Evolutionary conservation across 2,888 invertebrate species (phyloP), one percentile per base, ranked within the genome.

Genomic region (Ophraella communa): DNA sequence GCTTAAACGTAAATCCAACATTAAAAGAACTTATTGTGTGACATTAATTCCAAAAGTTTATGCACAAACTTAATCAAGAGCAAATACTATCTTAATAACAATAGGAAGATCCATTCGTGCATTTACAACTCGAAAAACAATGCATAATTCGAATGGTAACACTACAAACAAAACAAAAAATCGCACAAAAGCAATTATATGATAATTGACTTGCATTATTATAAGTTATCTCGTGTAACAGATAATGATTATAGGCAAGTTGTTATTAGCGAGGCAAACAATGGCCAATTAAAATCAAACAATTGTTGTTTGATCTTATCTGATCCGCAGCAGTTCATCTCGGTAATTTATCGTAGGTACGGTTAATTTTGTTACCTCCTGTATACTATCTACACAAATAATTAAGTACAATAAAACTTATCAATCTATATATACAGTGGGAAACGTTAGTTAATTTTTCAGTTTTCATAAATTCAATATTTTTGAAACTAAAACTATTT

Each of bases 251-350:
- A 71, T 66, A 58, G 67, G 64, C 56, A 68, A 63, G 61, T 67
- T 64, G 62, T 69, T 69, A 71, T 66, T 69, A 71, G 59, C 65
- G 53, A 57, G 45, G 47, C 62, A 64, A 69, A 71, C 71, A 71
- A 71, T 71, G 62, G 67, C 66, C 71, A 71, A 71, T 71, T 71
- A 71, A 71, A 66, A 69, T 44, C 59, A 54, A 67, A 71, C 71
- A 70, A 71, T 71, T 64, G 64, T 62, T 30, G 57, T 59, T 52
- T 27, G 27, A 23, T 56, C 57, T 66, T 71, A 71, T 71, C 68
- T 62, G 67, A 58, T 60, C 61, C 42, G 21, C 62, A 66, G 49
- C 64, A 65, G 70, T 67, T 68, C 66, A 71, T 71, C 67, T 68
- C 52, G 23, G 10, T 49, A 35, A 58, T 57, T 39, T 62, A 65